Conservation (phyloP, 2,888 invertebrate genomes). For the Gnatocerus cornutus region DNA sequence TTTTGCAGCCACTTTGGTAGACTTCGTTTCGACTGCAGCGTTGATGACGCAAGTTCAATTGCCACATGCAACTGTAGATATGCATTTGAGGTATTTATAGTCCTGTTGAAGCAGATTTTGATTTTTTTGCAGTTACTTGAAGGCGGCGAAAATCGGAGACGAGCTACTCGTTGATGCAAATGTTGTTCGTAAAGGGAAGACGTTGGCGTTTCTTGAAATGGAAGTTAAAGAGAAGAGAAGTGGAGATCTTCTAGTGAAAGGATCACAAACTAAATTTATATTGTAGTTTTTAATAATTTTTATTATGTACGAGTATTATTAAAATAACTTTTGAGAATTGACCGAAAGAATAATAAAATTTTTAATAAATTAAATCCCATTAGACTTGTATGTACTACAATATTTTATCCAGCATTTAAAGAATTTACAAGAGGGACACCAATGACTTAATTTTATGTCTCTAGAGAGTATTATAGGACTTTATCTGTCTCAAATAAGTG, state of each 20-base stretch:
- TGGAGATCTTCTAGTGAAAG: conserved; percentile 84
- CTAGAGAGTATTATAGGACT: too few species aligned
- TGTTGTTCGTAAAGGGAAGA: conserved; percentile 84
- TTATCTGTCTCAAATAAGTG: too few species aligned
- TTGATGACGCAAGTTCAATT: conserved; percentile 76
- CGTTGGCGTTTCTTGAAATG: conserved; percentile 87
- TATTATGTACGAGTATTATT: too few species aligned
- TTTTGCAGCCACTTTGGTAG: conserved; percentile 86
- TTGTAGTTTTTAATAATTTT: too few species aligned
- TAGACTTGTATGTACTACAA: too few species aligned
- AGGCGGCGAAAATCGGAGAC: conserved; percentile 85
- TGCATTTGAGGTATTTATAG: conserved; percentile 25
- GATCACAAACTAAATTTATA: conserved; percentile 79
- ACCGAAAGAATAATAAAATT: too few species aligned
- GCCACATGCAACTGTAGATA: conserved; percentile 79
- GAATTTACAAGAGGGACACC: too few species aligned
- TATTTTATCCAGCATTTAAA: too few species aligned
- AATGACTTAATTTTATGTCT: too few species aligned
- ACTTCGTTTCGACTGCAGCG: conserved; percentile 85
- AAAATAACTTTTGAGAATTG: too few species aligned
- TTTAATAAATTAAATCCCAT: too few species aligned
- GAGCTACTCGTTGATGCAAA: conserved; percentile 84
- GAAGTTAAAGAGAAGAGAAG: conserved; percentile 84
- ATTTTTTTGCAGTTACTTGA: conserved; percentile 78
- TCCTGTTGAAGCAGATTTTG: background rate